Evolutionary conservation across 2,113 vertebrate genomes (phyloP).

Genomic region (Lepidiolamprologus cunningtoni): DNA sequence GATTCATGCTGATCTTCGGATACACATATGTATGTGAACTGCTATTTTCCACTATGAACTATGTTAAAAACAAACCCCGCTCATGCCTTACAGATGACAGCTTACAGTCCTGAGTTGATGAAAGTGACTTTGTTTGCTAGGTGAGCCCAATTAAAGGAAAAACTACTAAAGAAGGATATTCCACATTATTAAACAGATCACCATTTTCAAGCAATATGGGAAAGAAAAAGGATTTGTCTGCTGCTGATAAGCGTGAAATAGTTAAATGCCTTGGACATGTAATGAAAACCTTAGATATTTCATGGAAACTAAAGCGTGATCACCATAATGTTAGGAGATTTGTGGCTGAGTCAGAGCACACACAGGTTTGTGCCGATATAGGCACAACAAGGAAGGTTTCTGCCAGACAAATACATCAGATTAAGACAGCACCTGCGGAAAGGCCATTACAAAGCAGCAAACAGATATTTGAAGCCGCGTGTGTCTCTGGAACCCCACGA

Average conservation of each 20-base stretch:
- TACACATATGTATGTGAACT: neutral
- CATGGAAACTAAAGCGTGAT: neutral
- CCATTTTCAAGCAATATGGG: neutral
- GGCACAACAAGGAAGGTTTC: neutral
- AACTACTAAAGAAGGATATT: neutral
- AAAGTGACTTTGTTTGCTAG: neutral
- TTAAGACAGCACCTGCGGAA: accelerated
- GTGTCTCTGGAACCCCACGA: accelerated
- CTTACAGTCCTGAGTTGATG: neutral
- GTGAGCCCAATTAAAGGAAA: neutral
- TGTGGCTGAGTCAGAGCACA: neutral
- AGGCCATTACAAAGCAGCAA: neutral
- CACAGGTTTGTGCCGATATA: neutral
- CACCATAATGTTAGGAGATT: neutral
- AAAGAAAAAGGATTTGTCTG: neutral
- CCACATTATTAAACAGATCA: neutral
- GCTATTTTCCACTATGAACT: neutral
- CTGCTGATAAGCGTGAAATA: neutral
- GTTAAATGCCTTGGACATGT: neutral
- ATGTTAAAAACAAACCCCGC: neutral
- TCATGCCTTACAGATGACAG: neutral
- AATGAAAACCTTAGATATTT: neutral
- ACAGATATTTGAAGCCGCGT: neutral
- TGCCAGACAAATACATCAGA: neutral
- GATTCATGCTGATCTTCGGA: neutral